Conservation (phyloP, 2,113 vertebrate genomes). For the Bombycilla garrulus region DNA sequence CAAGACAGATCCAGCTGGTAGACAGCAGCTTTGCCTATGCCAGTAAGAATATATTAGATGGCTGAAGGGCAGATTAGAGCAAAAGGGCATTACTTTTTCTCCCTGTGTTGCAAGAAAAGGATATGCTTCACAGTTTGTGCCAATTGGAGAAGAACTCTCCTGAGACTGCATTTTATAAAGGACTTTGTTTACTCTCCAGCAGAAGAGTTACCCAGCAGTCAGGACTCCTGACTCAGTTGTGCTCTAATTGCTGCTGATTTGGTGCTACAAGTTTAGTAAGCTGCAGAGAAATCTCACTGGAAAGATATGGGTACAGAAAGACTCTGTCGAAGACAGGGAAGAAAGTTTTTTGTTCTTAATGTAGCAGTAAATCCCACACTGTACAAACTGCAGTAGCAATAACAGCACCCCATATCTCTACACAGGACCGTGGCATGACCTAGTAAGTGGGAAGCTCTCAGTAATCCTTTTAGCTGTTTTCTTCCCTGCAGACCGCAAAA, state of each 20-base stretch:
- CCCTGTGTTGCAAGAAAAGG: neutral
- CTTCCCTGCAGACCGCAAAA: neutral
- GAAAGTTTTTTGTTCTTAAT: neutral
- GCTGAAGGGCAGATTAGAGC: neutral
- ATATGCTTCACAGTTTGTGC: neutral
- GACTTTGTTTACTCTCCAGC: conserved; percentile 5
- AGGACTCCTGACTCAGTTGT: neutral
- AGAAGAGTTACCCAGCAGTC: neutral
- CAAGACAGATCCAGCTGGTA: neutral
- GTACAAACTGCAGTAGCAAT: neutral
- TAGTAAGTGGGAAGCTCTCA: neutral
- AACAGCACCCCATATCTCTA: neutral
- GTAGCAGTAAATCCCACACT: neutral
- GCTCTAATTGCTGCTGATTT: neutral
- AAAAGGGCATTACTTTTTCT: neutral
- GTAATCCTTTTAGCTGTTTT: neutral
- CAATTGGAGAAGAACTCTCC: neutral
- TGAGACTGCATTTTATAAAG: neutral
- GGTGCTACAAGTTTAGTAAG: neutral
- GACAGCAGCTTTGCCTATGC: neutral
- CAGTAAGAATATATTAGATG: neutral
- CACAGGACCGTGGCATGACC: neutral
- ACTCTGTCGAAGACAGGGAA: neutral
- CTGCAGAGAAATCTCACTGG: neutral
- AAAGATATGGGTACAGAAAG: neutral